Evolutionary conservation across 2,888 invertebrate species (phyloP).

Genomic region (Drosophila cognata): DNA sequence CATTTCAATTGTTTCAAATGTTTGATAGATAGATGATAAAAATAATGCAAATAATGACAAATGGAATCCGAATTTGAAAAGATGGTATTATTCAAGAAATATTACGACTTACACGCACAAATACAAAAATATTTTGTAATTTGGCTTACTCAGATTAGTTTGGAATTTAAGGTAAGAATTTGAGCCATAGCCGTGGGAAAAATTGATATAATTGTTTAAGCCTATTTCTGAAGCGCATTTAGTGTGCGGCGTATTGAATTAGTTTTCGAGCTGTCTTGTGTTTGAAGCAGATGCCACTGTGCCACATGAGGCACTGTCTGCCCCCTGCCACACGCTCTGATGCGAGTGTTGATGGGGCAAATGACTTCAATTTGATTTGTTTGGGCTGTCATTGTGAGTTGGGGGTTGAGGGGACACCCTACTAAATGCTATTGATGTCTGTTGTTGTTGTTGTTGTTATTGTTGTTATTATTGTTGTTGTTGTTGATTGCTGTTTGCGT

Average conservation of each 20-base stretch:
- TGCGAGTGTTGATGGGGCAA: constrained; percentile 72
- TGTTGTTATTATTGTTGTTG: constrained; percentile 36
- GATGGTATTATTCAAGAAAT: not conserved
- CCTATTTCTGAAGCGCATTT: constrained; percentile 37
- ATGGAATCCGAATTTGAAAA: not conserved
- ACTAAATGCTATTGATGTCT: constrained; percentile 51
- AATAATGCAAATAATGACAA: not conserved
- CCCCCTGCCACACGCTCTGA: constrained; percentile 10
- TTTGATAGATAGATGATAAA: too few relatives aligned
- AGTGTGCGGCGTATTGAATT: constrained; percentile 22
- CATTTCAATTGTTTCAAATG: not conserved
- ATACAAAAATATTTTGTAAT: not conserved
- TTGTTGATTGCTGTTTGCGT: not conserved
- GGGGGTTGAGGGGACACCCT: not conserved
- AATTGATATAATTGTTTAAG: not conserved
- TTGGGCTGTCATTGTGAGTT: constrained; percentile 48
- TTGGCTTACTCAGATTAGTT: not conserved
- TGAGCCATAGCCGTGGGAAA: not conserved
- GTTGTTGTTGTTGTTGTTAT: constrained; percentile 24
- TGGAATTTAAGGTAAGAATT: not conserved
- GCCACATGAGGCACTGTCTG: constrained; percentile 44
- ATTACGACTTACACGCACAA: not conserved
- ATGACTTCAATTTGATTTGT: constrained; percentile 80
- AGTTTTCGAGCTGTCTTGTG: constrained; percentile 2
- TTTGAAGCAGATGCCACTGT: constrained; percentile 62